A percentile compares a stretch with the other conserved stretches of the same genome.
Evolutionary conservation across 1,140 invertebrate species (phyloP).

Genomic region (Reticulitermes speratus): DNA sequence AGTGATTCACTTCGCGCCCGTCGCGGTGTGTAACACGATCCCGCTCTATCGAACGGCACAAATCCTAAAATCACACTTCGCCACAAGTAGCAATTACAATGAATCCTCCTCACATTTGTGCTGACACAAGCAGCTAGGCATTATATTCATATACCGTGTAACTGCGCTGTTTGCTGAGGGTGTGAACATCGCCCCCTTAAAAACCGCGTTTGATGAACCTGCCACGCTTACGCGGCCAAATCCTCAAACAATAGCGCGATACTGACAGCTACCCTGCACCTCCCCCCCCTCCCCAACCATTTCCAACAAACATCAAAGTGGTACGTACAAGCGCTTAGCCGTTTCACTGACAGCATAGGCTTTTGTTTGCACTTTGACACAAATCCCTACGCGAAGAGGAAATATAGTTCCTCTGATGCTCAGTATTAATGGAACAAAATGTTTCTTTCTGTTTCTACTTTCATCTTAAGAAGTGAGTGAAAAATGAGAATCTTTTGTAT

Average conservation of each 20-base stretch:
- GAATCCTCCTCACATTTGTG: not conserved
- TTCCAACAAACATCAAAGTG: not conserved
- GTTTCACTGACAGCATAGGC: not conserved
- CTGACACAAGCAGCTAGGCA: not conserved
- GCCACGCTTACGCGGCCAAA: not conserved
- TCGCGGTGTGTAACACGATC: too few species aligned
- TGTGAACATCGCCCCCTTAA: not conserved
- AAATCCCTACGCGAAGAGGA: slow-evolving; percentile 4
- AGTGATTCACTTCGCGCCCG: too few species aligned
- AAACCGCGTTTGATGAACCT: slow-evolving; percentile 17
- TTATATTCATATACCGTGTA: not conserved
- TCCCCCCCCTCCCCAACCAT: not conserved
- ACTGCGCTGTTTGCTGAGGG: not conserved
- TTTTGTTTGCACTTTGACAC: not conserved
- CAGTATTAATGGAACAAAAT: not conserved
- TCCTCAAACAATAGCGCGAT: slow-evolving; percentile 8
- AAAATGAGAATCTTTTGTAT: not conserved
- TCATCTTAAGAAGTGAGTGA: slow-evolving; percentile 12
- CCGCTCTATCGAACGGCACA: not conserved
- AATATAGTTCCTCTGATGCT: not conserved
- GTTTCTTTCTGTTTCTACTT: not conserved
- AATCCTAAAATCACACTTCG: not conserved
- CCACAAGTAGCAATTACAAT: not conserved
- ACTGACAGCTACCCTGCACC: not conserved
- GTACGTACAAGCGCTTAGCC: not conserved